A percentile compares a stretch with the other conserved stretches of the same genome.
Conservation (phyloP, 2,797 vertebrate species). For the Peromyscus melanophrys region DNA sequence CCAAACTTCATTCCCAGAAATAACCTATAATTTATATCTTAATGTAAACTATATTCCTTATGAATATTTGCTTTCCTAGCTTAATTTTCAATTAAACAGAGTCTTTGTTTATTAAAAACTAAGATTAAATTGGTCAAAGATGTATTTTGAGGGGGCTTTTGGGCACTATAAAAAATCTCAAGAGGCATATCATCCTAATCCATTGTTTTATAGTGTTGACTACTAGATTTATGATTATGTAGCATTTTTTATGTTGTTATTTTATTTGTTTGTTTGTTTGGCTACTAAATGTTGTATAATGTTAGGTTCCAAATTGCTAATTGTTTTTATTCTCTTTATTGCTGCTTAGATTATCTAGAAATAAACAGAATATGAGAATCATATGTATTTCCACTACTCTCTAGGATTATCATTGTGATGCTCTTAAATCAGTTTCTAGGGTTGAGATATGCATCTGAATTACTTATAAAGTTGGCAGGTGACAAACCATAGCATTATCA, state of each 20-base stretch:
- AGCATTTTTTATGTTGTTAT: not conserved
- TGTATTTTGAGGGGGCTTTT: not conserved
- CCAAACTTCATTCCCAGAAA: conserved; percentile 44
- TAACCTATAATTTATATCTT: conserved; percentile 44
- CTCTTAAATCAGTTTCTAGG: not conserved
- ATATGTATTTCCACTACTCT: not conserved
- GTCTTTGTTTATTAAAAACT: not conserved
- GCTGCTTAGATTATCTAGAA: conserved; percentile 35
- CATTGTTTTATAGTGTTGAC: not conserved
- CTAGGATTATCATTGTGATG: not conserved
- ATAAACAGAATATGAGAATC: conserved; percentile 53
- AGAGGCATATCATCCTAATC: not conserved
- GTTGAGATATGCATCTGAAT: conserved; percentile 4
- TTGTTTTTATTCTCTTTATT: conserved; percentile 18
- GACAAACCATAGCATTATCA: not conserved
- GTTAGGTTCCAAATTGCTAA: not conserved
- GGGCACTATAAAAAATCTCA: not conserved
- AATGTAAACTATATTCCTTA: conserved; percentile 1
- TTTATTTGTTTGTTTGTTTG: not conserved
- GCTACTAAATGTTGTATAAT: not conserved
- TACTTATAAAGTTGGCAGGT: conserved; percentile 5
- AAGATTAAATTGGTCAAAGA: not conserved
- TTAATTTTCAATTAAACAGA: conserved; percentile 64
- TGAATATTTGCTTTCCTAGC: conserved; percentile 48
- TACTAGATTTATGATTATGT: not conserved